Percentiles rank a stretch among this genome's conserved stretches.
Conservation (phyloP, 2,797 vertebrate species). For the Corythornis leucogaster region DNA sequence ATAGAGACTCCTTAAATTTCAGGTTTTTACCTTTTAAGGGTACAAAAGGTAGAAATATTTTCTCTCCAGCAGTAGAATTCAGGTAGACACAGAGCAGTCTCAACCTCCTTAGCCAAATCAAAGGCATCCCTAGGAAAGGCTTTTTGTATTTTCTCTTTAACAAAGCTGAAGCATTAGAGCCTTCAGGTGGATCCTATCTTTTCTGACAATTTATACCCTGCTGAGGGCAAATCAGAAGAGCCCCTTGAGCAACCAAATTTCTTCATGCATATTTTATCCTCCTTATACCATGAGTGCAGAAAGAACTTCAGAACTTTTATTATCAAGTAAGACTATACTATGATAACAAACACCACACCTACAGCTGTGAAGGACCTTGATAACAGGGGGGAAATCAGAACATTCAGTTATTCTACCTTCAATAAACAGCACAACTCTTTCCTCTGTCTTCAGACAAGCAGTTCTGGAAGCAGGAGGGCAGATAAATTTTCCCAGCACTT, state of each 20-base stretch:
- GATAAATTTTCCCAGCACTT: background rate
- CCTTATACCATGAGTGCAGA: background rate
- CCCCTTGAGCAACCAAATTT: constrained; percentile 2
- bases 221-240: constrained; percentile 30
- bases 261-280: background rate
- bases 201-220: background rate
- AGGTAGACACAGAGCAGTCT: constrained; percentile 7
- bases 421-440: background rate
- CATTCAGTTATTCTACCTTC: background rate
- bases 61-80: constrained; percentile 26
- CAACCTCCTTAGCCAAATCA: constrained; percentile 41
- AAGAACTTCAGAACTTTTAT: background rate
- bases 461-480: background rate
- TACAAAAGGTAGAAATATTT: constrained; percentile 29
- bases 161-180: constrained; percentile 30
- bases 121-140: constrained; percentile 9
- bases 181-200: background rate
- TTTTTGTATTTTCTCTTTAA: constrained; percentile 27
- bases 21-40: constrained; percentile 7
- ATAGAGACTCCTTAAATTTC: constrained; percentile 4
- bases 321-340: background rate
- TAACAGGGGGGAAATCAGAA: background rate
- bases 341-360: background rate
- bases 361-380: background rate
- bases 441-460: background rate